Evolutionary conservation across 2,113 vertebrate species (phyloP).

Genomic region (Oostethus manadensis): DNA sequence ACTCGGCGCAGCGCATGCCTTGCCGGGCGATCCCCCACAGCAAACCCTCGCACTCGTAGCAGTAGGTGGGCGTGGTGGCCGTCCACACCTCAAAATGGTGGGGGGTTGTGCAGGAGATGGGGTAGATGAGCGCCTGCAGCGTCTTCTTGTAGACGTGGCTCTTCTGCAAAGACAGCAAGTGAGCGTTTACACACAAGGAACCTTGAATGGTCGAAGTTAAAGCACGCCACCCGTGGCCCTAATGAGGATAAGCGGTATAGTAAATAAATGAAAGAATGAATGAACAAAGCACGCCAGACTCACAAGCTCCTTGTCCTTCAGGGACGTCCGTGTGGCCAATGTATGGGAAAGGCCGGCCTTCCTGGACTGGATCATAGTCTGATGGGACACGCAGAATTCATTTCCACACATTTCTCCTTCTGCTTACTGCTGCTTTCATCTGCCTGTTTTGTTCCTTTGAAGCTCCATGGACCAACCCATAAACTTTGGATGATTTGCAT

Average conservation of each 20-base stretch:
- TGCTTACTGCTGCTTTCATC: too few species aligned
- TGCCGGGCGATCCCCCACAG: conserved; percentile 97
- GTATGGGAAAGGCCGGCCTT: conserved; percentile 90
- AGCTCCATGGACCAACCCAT: too few species aligned
- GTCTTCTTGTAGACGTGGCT: conserved; percentile 94
- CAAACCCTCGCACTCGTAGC: conserved; percentile 94
- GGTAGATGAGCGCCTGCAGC: conserved; percentile 96
- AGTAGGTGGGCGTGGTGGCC: conserved; percentile 94
- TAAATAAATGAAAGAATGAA: too few species aligned
- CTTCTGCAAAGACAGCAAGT: conserved; percentile 73
- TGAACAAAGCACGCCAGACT: too few species aligned
- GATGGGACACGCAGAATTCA: not conserved
- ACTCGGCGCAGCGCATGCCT: conserved; percentile 92
- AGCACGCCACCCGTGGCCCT: too few species aligned
- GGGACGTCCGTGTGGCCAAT: conserved; percentile 85
- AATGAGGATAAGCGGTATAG: too few species aligned
- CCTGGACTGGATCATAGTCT: conserved; percentile 94
- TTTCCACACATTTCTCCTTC: not conserved
- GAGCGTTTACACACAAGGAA: not conserved
- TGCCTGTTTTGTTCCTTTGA: too few species aligned
- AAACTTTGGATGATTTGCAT: too few species aligned
- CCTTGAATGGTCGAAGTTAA: not conserved
- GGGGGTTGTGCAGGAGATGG: conserved; percentile 94
- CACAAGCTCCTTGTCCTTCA: conserved; percentile 96
- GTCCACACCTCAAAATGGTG: conserved; percentile 98